These are phyloP conservation scores for Nineta flava DNA, from an alignment of 2,888 invertebrate species.

Conservation along the genomic window DNA sequence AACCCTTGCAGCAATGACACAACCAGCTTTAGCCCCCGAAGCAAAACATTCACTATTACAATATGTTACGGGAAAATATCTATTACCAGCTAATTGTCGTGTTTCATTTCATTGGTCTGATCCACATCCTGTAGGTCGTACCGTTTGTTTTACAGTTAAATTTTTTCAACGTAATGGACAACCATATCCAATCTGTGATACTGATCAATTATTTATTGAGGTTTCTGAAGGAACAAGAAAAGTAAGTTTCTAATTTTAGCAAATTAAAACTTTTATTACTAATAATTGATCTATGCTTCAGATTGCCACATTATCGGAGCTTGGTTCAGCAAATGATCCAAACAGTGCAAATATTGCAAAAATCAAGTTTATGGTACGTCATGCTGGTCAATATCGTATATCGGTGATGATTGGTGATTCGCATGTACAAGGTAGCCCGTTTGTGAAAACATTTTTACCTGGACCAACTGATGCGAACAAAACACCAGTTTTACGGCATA, in stretches of 20 bases:
- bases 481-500: constrained; percentile 67
- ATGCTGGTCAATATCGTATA: constrained; percentile 77
- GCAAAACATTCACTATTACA: constrained; percentile 78
- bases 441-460: constrained; percentile 64
- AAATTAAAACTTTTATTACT: background rate
- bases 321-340: constrained; percentile 76
- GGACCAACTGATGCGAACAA: constrained; percentile 71
- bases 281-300: constrained; percentile 20
- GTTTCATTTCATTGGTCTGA: constrained; percentile 85
- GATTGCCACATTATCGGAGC: constrained; percentile 70
- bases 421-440: constrained; percentile 74
- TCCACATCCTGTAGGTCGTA: constrained; percentile 77
- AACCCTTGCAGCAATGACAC: constrained; percentile 80
- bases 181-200: constrained; percentile 88
- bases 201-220: constrained; percentile 75
- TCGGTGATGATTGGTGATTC: constrained; percentile 69
- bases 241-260: constrained; percentile 29
- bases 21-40: constrained; percentile 77
- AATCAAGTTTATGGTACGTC: constrained; percentile 83
- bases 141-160: constrained; percentile 79
- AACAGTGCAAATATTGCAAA: constrained; percentile 72
- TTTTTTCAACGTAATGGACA: constrained; percentile 88
- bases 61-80: constrained; percentile 83
- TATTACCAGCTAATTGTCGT: constrained; percentile 72
- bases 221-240: constrained; percentile 73